Evolutionary conservation across 2,797 vertebrate genomes (phyloP), one percentile per base, ranked within the genome.

Genomic region (Lophotriccus pileatus): DNA sequence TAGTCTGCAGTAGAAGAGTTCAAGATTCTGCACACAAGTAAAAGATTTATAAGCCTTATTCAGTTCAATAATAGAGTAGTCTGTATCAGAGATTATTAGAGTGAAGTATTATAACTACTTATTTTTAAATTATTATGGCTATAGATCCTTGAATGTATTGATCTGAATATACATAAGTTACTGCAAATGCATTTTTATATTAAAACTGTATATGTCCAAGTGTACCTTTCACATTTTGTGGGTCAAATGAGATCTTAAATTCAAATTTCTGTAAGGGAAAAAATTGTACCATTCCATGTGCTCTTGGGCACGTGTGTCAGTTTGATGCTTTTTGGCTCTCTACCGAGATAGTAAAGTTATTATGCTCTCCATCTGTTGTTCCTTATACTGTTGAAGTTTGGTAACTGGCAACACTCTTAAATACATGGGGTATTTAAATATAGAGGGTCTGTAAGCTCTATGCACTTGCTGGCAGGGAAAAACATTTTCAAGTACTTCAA

Each of bases 271-370:
- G 46, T 20, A 63, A 44, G 1, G 2, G 32, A 63, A 82, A 82
- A 55, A 34, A 7, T 0, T 0, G 4, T 28, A 36, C 41, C 7
- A 37, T 84, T 64, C 21, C 60, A 10, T 22, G n/a, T 37, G 43
- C 37, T 86, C 34, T 78, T 60, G 66, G 78, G 46, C 37, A 72
- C 17, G 6, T 4, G 19, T 69, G 55, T 92, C 39, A 80, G 53
- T 92, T 96, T 96, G 89, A 96, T 91, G 59, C 14, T 67, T 95
- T 96, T 89, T 97, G 95, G 89, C 94, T 94, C 88, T 93, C 77
- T 70, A 67, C 69, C 0, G 11, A 93, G 32, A 56, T 59, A 72
- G 69, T 62, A 46, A 91, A 96, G 60, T 75, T 91, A 44, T 91
- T 94, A 90, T 93, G 62, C 70, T 93, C 79, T 88, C 92, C 89